phyloP scores from a whole-genome alignment of 2,113 vertebrate genomes.

The Thinocorus orbignyianus region DNA sequence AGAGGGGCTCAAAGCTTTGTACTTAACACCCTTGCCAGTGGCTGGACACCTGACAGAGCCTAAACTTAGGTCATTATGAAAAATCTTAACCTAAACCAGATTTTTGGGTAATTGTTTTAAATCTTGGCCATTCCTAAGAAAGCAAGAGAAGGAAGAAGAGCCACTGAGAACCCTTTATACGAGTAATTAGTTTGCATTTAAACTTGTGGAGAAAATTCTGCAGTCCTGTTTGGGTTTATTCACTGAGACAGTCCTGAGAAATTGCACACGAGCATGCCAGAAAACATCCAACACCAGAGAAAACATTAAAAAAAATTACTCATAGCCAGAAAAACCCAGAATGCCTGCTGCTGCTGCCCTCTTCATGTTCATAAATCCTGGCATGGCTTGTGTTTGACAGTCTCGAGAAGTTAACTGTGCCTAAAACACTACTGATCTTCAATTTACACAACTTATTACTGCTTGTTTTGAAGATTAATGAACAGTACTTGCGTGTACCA shows the following conservation, averaged over 20 bases:
- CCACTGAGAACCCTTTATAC: neutral
- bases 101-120: neutral
- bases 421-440: neutral
- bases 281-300: neutral
- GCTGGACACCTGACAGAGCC: neutral
- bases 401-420: neutral
- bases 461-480: neutral
- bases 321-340: neutral
- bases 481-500: neutral
- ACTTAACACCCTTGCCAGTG: neutral
- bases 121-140: neutral
- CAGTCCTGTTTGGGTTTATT: neutral
- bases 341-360: neutral
- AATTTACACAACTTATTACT: slow-evolving; percentile 1
- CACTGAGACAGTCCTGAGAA: neutral
- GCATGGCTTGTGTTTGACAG: neutral
- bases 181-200: neutral
- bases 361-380: neutral
- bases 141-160: neutral
- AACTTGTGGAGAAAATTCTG: neutral
- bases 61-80: neutral
- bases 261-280: neutral
- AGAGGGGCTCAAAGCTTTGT: neutral
- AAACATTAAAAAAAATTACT: neutral
- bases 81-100: neutral